Base-by-base conservation (phyloP, 2,888 invertebrate species). In the Chouioia cunea region DNA sequence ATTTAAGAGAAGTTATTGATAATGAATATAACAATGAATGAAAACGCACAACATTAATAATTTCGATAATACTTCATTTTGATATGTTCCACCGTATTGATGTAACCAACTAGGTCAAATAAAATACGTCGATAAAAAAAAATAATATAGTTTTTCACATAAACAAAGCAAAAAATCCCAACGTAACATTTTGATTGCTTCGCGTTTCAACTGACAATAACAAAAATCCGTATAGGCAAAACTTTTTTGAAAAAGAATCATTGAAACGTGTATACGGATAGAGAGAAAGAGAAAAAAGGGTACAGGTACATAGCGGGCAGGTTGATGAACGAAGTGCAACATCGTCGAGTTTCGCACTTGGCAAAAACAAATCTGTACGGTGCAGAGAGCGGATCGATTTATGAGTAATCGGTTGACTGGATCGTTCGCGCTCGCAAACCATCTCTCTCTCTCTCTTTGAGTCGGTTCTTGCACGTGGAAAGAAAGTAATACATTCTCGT, bases 341-440 rank as follows among this genome's bases (percentile, higher is more conserved):
- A 20, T 52, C 20, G 20, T 20, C 52, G 20, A 52, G 20, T 20
- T 52, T 20, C 52, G 18, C 20, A 52, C 14, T 52, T 18, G 20
- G 52, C 52, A 52, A 52, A 36, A 52, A 52, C 20, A 20, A 52
- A 52, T 52, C 18, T 20, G 36, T 6, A 6, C 6, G 36, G 36
- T 10, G 36, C 6, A 36, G 6, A 10, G 6, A 36, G 36, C 36
- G 27, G 12, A 36, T 36, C 36, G 36, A 36, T 36, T 36, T 36
- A 36, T 36, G 36, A 36, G 36, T 36, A 36, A 36, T 36, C 36
- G 36, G 36, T 36, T 36, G n/a, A n/a, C n/a, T n/a, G n/a, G n/a
- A n/a, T 36, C 10, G 36, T 18, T 15, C 14, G 20, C 23, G 20
- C 20, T 52, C 62, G 46, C 53, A 27, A 67, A 67, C 44, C 43